These are phyloP conservation scores for Eulithis testata DNA, from an alignment of 2,888 invertebrate species.

Conservation along the genomic window DNA sequence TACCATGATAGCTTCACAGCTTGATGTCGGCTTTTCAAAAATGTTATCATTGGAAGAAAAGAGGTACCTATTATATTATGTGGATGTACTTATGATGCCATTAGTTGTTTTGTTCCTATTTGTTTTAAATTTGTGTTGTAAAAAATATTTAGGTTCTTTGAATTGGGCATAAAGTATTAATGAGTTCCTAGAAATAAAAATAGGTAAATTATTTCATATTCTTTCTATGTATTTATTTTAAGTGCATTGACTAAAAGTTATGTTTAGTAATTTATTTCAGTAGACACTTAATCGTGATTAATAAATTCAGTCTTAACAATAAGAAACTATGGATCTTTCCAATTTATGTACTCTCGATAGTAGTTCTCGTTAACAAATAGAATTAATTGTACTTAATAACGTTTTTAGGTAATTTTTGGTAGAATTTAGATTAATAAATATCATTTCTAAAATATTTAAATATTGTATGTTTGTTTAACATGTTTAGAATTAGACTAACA, in stretches of 20 bases:
- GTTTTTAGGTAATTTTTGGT: slow-evolving; percentile 72
- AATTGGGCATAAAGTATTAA: slow-evolving; percentile 55
- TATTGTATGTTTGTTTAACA: slow-evolving; percentile 83
- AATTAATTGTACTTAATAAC: slow-evolving; percentile 79
- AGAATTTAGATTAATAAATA: slow-evolving; percentile 82
- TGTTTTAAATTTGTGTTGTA: slow-evolving; percentile 61
- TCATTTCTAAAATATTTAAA: slow-evolving; percentile 81
- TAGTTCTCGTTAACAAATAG: slow-evolving; percentile 78
- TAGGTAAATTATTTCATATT: slow-evolving; percentile 56
- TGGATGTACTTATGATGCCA: slow-evolving; percentile 71
- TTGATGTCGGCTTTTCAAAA: slow-evolving; percentile 83
- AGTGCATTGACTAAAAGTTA: slow-evolving; percentile 65
- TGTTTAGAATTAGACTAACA: slow-evolving; percentile 84
- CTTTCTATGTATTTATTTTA: slow-evolving; percentile 65
- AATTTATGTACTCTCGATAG: slow-evolving; percentile 60
- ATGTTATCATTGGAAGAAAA: slow-evolving; percentile 80
- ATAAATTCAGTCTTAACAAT: slow-evolving; percentile 66
- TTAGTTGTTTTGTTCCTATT: slow-evolving; percentile 62
- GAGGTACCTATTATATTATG: slow-evolving; percentile 80
- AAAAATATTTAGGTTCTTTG: slow-evolving; percentile 45
- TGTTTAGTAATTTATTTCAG: slow-evolving; percentile 65
- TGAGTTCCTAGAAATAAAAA: slow-evolving; percentile 62
- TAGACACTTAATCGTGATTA: slow-evolving; percentile 57
- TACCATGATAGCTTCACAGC: slow-evolving; percentile 78
- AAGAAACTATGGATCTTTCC: slow-evolving; percentile 55